phyloP scores from a whole-genome alignment of 2,888 invertebrate species.

The Rhingia campestris region DNA sequence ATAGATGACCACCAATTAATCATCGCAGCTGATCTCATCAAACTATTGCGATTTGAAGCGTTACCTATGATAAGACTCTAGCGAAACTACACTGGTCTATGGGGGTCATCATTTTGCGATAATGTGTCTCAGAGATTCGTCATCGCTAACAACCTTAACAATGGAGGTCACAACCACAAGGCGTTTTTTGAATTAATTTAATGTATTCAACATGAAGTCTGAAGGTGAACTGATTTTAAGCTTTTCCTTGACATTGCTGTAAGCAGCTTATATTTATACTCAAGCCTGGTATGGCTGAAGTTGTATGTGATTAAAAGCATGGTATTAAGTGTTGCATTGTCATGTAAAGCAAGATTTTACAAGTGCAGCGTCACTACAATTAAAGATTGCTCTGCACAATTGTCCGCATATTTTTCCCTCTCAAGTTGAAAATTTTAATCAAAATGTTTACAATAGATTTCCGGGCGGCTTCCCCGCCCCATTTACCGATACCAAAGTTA shows the following conservation, averaged over 20 bases:
- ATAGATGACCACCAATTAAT: too few species aligned
- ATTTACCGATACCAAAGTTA: not conserved
- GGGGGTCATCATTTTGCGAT: not conserved
- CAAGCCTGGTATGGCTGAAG: too few species aligned
- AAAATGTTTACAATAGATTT: constrained; percentile 13
- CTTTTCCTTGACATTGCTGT: too few species aligned
- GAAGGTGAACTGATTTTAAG: too few species aligned
- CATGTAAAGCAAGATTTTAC: too few species aligned
- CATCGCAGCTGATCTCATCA: not conserved
- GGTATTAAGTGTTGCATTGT: too few species aligned
- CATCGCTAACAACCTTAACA: not conserved
- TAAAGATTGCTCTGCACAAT: not conserved
- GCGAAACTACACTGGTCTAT: not conserved
- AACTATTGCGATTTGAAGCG: not conserved
- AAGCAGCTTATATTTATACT: too few species aligned
- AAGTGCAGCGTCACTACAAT: too few species aligned
- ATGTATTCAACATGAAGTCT: too few species aligned
- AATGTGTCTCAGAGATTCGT: not conserved
- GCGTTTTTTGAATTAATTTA: not conserved
- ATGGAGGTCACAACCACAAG: not conserved
- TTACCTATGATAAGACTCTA: not conserved
- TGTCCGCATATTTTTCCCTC: not conserved
- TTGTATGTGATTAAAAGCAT: too few species aligned
- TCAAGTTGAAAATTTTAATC: not conserved
- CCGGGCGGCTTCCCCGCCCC: constrained; percentile 19